A percentile compares a stretch with the other conserved stretches of the same genome.
Conservation (phyloP, 2,888 invertebrate species). For the Buathra laborator region DNA sequence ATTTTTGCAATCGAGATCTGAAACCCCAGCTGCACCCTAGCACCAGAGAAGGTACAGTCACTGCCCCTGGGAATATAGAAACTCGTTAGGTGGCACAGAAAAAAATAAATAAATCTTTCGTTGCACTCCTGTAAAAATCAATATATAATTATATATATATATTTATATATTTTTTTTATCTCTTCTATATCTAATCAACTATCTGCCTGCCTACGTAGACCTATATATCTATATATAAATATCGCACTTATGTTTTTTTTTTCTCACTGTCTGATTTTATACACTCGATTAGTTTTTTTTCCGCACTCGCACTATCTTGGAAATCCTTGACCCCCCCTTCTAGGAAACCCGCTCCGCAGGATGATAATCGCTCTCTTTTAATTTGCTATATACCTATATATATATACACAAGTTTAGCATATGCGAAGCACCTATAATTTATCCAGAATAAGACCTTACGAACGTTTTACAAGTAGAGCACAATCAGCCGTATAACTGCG, state of each 20-base stretch:
- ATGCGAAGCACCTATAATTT: constrained; percentile 71
- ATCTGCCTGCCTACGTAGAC: constrained; percentile 59
- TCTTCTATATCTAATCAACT: constrained; percentile 50
- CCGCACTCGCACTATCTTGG: constrained; percentile 49
- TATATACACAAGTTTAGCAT: constrained; percentile 72
- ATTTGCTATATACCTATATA: constrained; percentile 9
- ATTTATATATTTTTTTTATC: constrained; percentile 26
- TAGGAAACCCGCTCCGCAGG: constrained; percentile 15
- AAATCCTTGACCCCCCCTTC: constrained; percentile 24
- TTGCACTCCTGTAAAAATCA: constrained; percentile 53
- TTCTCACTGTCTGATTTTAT: constrained; percentile 57
- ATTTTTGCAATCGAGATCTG: constrained; percentile 92
- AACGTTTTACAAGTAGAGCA: background rate
- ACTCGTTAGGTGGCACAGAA: constrained; percentile 76
- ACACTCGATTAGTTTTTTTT: constrained; percentile 48
- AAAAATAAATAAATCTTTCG: constrained; percentile 45
- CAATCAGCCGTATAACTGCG: background rate
- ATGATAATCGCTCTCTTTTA: constrained; percentile 54
- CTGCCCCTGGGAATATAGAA: constrained; percentile 73
- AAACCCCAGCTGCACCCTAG: constrained; percentile 89
- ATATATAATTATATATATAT: constrained; percentile 34
- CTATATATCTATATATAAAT: constrained; percentile 55
- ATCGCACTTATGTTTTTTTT: constrained; percentile 64
- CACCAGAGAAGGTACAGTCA: constrained; percentile 89
- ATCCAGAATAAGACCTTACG: background rate